Evolutionary conservation across 2,113 vertebrate genomes (phyloP), one percentile per base, ranked within the genome.

Genomic region (Takifugu bimaculatus): DNA sequence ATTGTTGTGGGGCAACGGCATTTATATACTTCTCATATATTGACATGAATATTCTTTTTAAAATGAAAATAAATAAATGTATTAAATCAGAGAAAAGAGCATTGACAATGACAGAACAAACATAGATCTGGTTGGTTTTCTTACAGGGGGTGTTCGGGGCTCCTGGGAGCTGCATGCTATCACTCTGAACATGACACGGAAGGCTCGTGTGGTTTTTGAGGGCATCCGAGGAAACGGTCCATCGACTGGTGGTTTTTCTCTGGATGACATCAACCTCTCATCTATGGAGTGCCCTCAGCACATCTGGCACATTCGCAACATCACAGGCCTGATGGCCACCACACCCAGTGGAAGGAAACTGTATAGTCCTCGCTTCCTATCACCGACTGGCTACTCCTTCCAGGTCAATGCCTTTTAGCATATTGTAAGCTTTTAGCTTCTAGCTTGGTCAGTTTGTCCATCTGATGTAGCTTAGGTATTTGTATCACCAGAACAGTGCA

Each of bases 211-310:
- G 48, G 76, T 91, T 13, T 96, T 96, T 77, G 78, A 91, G 89
- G 94, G 91, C 0, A 11, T 85, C 52, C 92, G 76, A 83, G 91
- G 92, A 27, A 48, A 13, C 0, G 80, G 68, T 0, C 12, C 25
- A 2, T 92, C 94, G 1, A 29, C 42, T 0, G 94, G 94, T 43
- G 93, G 94, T 7, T 87, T 96, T 50, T 95, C 95, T 25, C 74
- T 95, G 50, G 94, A 96, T 1, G 94, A 97, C 71, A 92, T 98
- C 58, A 97, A 94, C 77, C 88, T 96, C 44, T 94, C 93, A 0
- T 93, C 95, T 82, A 91, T 91, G 4, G 75, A 68, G 42, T 97
- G 94, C 68, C 94, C 93, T 45, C 90, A 94, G 47, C 91, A 94
- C 0, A 1, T 89, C 63, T 96, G 95, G 94, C 91, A 86, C 10